Percentiles rank a stretch among this genome's conserved stretches.
phyloP scores from a whole-genome alignment of 2,797 vertebrate genomes.

The Spinibarbus caldwelli region DNA sequence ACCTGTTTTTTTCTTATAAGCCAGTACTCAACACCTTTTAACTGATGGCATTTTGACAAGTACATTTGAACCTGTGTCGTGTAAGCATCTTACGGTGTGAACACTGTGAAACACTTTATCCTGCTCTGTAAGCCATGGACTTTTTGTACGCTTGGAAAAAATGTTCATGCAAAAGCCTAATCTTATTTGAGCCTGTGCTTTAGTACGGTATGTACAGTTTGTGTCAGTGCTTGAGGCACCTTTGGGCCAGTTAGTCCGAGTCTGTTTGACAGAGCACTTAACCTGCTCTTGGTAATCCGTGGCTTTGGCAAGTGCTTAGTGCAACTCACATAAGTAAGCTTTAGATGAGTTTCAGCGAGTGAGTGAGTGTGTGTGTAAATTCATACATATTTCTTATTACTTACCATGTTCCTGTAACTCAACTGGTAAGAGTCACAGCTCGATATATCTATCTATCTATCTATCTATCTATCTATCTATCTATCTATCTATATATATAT shows the following conservation, averaged over 20 bases:
- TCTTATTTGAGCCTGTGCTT: constrained; percentile 45
- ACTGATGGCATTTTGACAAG: constrained; percentile 26
- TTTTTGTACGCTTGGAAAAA: constrained; percentile 1
- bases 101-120: constrained; percentile 20
- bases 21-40: not conserved
- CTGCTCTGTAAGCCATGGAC: constrained; percentile 7
- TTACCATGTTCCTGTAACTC: not conserved
- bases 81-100: constrained; percentile 21
- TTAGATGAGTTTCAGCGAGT: constrained; percentile 9
- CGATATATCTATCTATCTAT: no score
- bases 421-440: not conserved
- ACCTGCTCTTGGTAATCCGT: constrained; percentile 43
- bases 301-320: constrained; percentile 38
- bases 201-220: constrained; percentile 42
- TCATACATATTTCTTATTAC: not conserved
- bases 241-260: constrained; percentile 10
- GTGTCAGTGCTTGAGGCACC: constrained; percentile 18
- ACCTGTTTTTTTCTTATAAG: not conserved
- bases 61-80: not conserved
- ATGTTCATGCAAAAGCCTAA: constrained; percentile 18
- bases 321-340: constrained; percentile 38
- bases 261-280: constrained; percentile 44
- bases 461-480: no score
- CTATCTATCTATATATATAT: no score
- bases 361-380: not conserved